Evolutionary conservation across 1,140 invertebrate genomes (phyloP).

Genomic region (Anagrus nilaparvatae): DNA sequence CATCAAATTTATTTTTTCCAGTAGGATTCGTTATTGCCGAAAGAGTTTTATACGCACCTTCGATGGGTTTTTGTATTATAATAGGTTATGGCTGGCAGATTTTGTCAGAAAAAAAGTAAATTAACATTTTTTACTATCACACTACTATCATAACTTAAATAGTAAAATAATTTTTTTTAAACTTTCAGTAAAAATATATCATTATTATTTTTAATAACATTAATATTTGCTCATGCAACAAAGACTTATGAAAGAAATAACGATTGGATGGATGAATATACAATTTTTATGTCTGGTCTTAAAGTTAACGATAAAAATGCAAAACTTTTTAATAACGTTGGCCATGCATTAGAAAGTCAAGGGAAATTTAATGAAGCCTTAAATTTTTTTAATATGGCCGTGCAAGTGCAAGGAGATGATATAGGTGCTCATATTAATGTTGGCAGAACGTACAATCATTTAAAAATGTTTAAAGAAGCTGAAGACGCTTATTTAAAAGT

Average conservation of each 20-base stretch:
- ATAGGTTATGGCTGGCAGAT: conserved; percentile 68
- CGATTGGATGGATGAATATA: conserved; percentile 89
- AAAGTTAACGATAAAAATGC: conserved; percentile 87
- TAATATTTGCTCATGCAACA: conserved; percentile 64
- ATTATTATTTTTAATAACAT: conserved; percentile 50
- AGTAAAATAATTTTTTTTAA: neutral
- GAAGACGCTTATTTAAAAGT: conserved; percentile 83
- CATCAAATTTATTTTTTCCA: conserved; percentile 93
- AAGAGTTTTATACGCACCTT: conserved; percentile 90
- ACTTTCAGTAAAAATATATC: conserved; percentile 46
- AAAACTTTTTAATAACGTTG: conserved; percentile 95
- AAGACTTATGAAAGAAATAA: conserved; percentile 81
- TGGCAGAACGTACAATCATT: conserved; percentile 84
- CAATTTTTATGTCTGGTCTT: conserved; percentile 84
- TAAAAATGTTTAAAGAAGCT: conserved; percentile 84
- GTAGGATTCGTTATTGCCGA: conserved; percentile 97
- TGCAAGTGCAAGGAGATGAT: conserved; percentile 88
- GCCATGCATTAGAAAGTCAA: conserved; percentile 84
- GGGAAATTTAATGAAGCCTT: conserved; percentile 76
- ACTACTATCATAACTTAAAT: neutral
- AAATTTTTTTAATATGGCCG: conserved; percentile 84
- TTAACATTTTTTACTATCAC: neutral
- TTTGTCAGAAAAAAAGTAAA: conserved; percentile 43
- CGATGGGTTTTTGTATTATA: conserved; percentile 93
- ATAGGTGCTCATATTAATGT: conserved; percentile 96